Evolutionary conservation across 2,797 vertebrate species (phyloP), one percentile per base, ranked within the genome.

Genomic region (Thalassophryne amazonica): DNA sequence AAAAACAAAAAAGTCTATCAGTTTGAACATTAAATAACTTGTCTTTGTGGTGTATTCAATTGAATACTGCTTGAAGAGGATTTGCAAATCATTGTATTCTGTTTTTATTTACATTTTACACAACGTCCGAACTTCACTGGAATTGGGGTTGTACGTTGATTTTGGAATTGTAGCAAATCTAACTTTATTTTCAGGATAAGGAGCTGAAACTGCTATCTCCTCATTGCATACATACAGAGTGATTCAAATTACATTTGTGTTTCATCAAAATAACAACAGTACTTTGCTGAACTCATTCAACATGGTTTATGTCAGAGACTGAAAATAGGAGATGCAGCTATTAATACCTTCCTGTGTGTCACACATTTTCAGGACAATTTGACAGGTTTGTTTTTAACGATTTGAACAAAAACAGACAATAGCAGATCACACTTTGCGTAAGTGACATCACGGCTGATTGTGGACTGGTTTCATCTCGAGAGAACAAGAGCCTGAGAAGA

Each of bases 351-450:
- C 14, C 48, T 17, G 43, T 22, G 35, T 74, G 73, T 85, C 68
- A 69, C 51, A 68, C 47, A 37, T 78, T 73, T 70, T 63, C 59
- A 71, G 66, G 69, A 57, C 33, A 21, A 23, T 59, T 58, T 74
- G 83, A 83, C 75, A 50, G 60, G 68, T 78, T 81, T 83, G 52
- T 84, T 83, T 86, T 88, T 78, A 73, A 72, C 68, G 63, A 58
- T 29, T 52, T 71, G 69, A 69, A 76, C 84, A 87, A 89, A 88
- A 88, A 86, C 73, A 72, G 78, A 51, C 51, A 60, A 83, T 74
- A 77, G 57, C 39, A 85, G 83, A 84, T 76, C 64, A 80, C 73
- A 73, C 58, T 48, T 55, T 34, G 24, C 15, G n/a, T 13, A 15
- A 40, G 49, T 62, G 74, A 62, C 64, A 50, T 62, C 51, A 42